Evolutionary conservation across 1,140 invertebrate species (phyloP), one percentile per base, ranked within the genome.

Genomic region (Drosophila persimilis): DNA sequence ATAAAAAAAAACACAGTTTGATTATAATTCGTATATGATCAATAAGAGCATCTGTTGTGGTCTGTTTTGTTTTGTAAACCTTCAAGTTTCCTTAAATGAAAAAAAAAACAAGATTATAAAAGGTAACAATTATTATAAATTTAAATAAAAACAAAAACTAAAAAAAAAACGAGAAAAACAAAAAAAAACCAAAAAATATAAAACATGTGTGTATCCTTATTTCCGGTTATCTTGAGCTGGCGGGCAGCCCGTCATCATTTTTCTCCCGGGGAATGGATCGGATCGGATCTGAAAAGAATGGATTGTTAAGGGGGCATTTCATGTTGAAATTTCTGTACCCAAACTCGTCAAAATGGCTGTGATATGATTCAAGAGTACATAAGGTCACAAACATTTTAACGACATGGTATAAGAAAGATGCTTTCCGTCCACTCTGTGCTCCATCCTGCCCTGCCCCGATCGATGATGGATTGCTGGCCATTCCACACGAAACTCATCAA

Each of bases 281-380:
- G 26, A 45, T 35, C 64, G 11, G 26, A 45, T 35, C 64, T 46
- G 8, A 4, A 47, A 46, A 41, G 26, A 9, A 15, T 50, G 43
- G 5, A 48, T 44, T 69, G 70, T 70, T 51, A 58, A 63, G 26
- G 20, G 20, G 29, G 26, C 41, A 20, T 17, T 8, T 31, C 31
- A 61, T 70, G 83, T 83, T 89, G 83, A 83, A 58, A 85, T 89
- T 90, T 89, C 89, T 90, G 79, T 86, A 76, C 85, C 86, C 89
- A 91, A 91, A 91, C 90, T 91, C 90, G 90, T 91, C 90, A 91
- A 91, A 91, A 91, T 91, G 90, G 90, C 90, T 91, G 90, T 91
- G 90, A 91, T 91, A 91, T 91, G 90, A 89, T 72, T 73, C 24
- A 60, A 61, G 62, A 65, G 58, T 54, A 75, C 67, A 89, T 88